These are phyloP conservation scores for Lacanobia oleracea DNA, from an alignment of 2,888 invertebrate species.

Conservation along the genomic window DNA sequence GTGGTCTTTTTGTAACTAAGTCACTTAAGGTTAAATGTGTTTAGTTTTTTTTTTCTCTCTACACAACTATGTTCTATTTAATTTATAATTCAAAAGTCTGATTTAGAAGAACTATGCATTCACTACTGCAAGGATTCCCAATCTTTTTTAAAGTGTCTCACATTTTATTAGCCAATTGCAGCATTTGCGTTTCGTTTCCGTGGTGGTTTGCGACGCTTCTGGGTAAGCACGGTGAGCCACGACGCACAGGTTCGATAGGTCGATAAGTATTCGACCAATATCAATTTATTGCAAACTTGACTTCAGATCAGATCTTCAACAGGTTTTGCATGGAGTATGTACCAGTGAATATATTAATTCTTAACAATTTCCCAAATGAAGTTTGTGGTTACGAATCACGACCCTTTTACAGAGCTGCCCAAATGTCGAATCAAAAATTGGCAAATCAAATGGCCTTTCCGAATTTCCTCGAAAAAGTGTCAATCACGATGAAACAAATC, in stretches of 20 bases:
- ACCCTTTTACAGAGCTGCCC: slow-evolving; percentile 25
- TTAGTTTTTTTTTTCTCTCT: not conserved
- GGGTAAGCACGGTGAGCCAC: no score
- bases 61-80: not conserved
- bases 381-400: slow-evolving; percentile 21
- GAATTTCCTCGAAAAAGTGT: slow-evolving; percentile 29
- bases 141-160: no score
- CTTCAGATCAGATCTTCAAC: no score
- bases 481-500: slow-evolving; percentile 29
- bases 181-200: no score
- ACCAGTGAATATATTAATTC: slow-evolving; percentile 8
- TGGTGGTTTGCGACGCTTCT: no score
- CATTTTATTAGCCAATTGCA: no score
- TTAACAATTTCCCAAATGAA: slow-evolving; percentile 25
- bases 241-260: no score
- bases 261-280: no score
- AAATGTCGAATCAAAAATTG: slow-evolving; percentile 44
- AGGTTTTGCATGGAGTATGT: no score
- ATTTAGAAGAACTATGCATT: not conserved
- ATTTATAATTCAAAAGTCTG: slow-evolving; percentile 13
- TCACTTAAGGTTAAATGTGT: not conserved
- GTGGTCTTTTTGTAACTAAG: slow-evolving; percentile 1
- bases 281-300: no score
- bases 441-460: slow-evolving; percentile 37
- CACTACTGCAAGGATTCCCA: not conserved